Evolutionary conservation across 2,113 vertebrate species (phyloP), one percentile per base, ranked within the genome.

Genomic region (Furnarius figulus): DNA sequence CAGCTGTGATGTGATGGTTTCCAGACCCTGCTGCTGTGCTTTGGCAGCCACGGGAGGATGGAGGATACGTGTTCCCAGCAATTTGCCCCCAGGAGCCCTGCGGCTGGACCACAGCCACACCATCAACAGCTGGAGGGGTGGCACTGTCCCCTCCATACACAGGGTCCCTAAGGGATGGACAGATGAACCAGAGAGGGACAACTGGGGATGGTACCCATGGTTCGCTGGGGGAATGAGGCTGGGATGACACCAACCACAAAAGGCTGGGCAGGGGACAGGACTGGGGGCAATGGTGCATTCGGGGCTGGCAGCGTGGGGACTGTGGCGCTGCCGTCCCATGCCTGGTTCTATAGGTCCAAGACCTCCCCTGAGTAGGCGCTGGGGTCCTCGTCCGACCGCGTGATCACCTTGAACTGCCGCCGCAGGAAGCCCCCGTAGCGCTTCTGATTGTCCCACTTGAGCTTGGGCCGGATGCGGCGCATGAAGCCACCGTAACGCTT

Each of bases 401-500:
- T 98, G 3, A 98, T 98, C 87, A 99, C 98, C 97, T 99, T 99
- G 98, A 99, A 99, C 97, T 99, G 99, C 65, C 99, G 98, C 70
- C 99, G 97, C 96, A 99, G 98, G 97, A 99, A 99, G 13, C 99
- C 99, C 4, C 99, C 99, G 18, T 99, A 99, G 33, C 99, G 98
- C 96, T 99, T 99, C 98, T 99, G 98, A 95, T 99, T 99, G 98
- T 99, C 99, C 99, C 99, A 99, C 92, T 98, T 99, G 52, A 99
- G 97, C 97, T 99, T 99, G 84, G 99, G 99, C 12, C 99, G 98
- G 96, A 99, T 98, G 92, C 99, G 98, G 87, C 99, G 97, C 98
- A 99, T 96, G 97, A 99, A 99, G 70, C 99, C 99, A 0, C 99
- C 99, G 7, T 99, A 99, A 80, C 99, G 98, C 94, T 99, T 99